Base-by-base conservation (phyloP, 2,797 vertebrate species). In the Sebastes iracundus region DNA sequence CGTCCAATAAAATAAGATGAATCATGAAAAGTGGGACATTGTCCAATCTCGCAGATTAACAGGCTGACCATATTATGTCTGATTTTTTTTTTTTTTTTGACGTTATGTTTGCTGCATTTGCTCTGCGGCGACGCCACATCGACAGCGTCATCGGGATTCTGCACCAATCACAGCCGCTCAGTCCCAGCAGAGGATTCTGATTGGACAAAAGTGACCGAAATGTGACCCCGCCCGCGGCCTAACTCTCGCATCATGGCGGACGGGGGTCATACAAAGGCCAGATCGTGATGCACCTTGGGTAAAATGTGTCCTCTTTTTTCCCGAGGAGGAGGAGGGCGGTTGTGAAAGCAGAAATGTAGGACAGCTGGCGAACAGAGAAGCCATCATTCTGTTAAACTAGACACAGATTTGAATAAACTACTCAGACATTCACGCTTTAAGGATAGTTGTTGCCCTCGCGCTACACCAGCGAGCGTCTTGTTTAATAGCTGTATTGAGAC, bases 261-360 rank as follows among this genome's bases (percentile, higher is more conserved):
- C 1, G 71, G 95, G 95, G 95, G 94, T 96, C 95, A 93, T 6
- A 8, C 66, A 88, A 82, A 93, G 96, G 94, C 90, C 93, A 95
- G 33, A 87, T 81, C 81, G 61, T 23, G 77, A 65, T 90, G 94
- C 92, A 95, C 94, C 80, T 65, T 92, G 95, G 93, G 90, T 83
- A 94, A 88, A 86, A 75, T 25, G 14, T 71, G 80, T 76, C 83
- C 87, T 85, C 58, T 85, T 90, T 90, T 92, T 64, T 85, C 82
- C 27, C 16, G 27, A 38, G 52, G 10, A 74, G 58, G 10, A 71
- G 71, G 78, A 78, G 73, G 74, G 42, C 73, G 61, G 74, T 87
- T 87, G 90, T 83, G 77, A 84, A 87, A 85, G 77, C 46, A 62
- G 60, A 85, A 88, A 89, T 77, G 73, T 88, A 79, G 90, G 92